Evolutionary conservation across 2,113 vertebrate genomes (phyloP).

Genomic region (Oxyura jamaicensis): DNA sequence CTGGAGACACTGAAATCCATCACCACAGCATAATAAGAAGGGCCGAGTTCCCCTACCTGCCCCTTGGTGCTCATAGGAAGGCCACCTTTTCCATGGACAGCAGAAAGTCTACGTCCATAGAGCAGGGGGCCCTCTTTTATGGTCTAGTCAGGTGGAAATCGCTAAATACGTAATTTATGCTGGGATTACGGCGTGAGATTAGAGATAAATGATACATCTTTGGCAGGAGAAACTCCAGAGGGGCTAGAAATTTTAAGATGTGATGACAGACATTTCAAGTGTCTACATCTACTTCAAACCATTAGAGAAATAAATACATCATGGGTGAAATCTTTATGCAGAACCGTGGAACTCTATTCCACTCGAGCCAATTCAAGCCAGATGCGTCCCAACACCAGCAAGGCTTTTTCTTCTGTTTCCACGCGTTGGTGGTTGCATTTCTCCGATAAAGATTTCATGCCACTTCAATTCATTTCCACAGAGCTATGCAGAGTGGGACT

Average conservation of each 20-base stretch:
- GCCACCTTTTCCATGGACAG: constrained; percentile 53
- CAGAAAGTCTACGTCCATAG: constrained; percentile 55
- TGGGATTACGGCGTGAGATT: background rate
- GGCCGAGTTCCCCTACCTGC: constrained; percentile 55
- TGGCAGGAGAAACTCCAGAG: constrained; percentile 53
- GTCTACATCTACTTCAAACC: constrained; percentile 76
- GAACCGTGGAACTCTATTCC: constrained; percentile 48
- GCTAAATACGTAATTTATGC: background rate
- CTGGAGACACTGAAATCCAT: constrained; percentile 82
- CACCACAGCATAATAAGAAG: constrained; percentile 74
- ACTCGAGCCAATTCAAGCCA: constrained; percentile 55
- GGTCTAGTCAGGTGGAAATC: constrained; percentile 46
- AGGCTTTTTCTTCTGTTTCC: background rate
- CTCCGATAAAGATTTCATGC: constrained; percentile 81
- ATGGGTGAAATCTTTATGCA: constrained; percentile 81
- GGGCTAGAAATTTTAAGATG: constrained; percentile 75
- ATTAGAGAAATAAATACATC: constrained; percentile 33
- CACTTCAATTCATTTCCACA: constrained; percentile 6
- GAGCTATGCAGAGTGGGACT: constrained; percentile 75
- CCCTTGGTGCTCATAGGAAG: constrained; percentile 37
- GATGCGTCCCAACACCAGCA: background rate
- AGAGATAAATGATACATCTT: background rate
- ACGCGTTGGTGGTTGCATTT: background rate
- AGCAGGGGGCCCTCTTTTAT: constrained; percentile 40
- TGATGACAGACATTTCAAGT: constrained; percentile 83